Evolutionary conservation across 2,888 invertebrate species (phyloP), one percentile per base, ranked within the genome.

Genomic region (Cerastis leucographa): DNA sequence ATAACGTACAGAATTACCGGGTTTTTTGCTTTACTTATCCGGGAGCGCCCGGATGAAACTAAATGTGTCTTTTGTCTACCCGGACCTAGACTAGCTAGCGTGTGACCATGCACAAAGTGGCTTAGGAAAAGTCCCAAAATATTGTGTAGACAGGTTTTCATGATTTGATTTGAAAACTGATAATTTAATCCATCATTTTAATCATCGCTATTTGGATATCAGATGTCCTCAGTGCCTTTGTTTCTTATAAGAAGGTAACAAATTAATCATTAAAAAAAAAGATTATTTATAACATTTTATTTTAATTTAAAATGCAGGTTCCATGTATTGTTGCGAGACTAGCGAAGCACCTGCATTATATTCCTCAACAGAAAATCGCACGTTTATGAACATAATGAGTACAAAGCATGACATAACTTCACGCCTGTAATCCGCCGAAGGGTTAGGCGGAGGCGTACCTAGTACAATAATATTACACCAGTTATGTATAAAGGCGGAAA

Each of bases 41-140:
- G 78, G 87, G 80, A 85, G 87, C 90, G 89, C 90, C 86, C 90
- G 86, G 90, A 89, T 91, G 92, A 90, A 92, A 89, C 88, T 92
- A 89, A 93, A 93, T 93, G 92, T 91, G 90, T 89, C 93, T 90
- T 92, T 93, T 93, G 93, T 93, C 92, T 90, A 87, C 86, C 73
- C 87, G 87, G 84, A 88, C 83, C 85, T 84, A 87, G 87, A 81
- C 86, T 83, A 68, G 65, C 25, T 66, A 69, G 66, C 65, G 72
- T 70, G 70, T 71, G 70, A 74, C 89, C 69, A 89, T 54, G 62
- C 64, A 42, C 29, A 61, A 73, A 62, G 19, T 69, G 1, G 56
- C 59, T 70, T 25, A 4, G 66, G 84, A 61, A 72, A 78, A 72
- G 71, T 84, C 62, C 62, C 40, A 29, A 19, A 44, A 59, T 72